These are phyloP conservation scores for Okapia johnstoni DNA, from an alignment of 2,113 vertebrate species.

Conservation along the genomic window DNA sequence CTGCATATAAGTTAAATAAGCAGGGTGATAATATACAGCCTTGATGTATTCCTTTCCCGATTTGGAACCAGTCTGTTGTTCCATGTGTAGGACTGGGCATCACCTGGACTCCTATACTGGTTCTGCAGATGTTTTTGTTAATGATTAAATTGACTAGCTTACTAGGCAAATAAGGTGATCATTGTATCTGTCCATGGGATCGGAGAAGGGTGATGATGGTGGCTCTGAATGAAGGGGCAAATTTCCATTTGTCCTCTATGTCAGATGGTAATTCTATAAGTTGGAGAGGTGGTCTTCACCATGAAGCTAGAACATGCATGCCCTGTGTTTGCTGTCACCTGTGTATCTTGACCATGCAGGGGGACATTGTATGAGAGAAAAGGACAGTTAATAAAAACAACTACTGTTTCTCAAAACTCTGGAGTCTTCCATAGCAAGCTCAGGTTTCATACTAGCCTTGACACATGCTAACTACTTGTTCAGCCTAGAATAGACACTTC, in stretches of 20 bases:
- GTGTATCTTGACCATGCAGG: background rate
- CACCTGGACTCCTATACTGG: accelerated
- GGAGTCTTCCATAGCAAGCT: background rate
- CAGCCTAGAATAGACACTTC: background rate
- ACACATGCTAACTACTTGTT: background rate
- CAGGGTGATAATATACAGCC: background rate
- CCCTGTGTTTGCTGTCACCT: background rate
- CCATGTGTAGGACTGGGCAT: background rate
- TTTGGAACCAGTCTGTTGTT: background rate
- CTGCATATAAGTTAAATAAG: background rate
- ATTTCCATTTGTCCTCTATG: background rate
- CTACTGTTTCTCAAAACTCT: background rate
- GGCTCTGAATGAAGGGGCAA: background rate
- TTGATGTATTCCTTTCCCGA: background rate
- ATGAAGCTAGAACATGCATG: background rate
- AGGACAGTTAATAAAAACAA: background rate
- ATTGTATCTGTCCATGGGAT: background rate
- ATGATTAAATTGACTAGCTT: background rate
- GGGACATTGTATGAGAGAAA: background rate
- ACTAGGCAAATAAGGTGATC: background rate
- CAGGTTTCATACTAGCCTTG: background rate
- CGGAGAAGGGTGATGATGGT: background rate
- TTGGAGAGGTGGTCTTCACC: background rate
- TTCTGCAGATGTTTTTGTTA: background rate
- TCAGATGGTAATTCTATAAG: too few relatives aligned